Percentiles rank a stretch among this genome's conserved stretches.
phyloP scores from a whole-genome alignment of 1,140 invertebrate genomes.

The Tyrophagus putrescentiae region DNA sequence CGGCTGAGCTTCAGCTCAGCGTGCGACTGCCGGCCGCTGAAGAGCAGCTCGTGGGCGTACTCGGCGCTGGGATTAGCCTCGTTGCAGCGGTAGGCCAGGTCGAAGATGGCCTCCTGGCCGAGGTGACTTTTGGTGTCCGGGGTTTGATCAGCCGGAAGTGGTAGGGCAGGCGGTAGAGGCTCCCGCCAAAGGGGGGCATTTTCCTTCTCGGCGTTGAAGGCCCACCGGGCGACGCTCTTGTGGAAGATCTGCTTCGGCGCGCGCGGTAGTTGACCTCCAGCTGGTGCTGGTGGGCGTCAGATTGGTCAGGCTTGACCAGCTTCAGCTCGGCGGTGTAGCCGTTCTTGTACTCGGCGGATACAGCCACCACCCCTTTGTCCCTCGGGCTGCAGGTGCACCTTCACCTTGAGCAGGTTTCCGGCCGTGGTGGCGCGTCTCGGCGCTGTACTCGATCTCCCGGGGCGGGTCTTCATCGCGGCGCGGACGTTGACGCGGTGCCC shows the following conservation, averaged over 20 bases:
- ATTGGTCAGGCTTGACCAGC: neutral
- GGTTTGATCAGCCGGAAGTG: conserved; percentile 9
- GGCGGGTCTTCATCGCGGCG: neutral
- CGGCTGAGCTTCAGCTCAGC: neutral
- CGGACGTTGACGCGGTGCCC: neutral
- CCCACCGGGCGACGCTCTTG: conserved; percentile 12
- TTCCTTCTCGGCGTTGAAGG: neutral
- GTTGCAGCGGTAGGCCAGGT: neutral
- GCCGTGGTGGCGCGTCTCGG: neutral
- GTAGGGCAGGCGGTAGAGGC: no score
- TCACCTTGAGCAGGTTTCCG: neutral
- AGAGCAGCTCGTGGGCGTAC: conserved; percentile 9
- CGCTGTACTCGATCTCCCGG: neutral
- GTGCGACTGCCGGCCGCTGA: neutral
- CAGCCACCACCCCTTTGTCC: no score
- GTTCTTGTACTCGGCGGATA: no score
- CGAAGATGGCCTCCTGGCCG: conserved; percentile 1
- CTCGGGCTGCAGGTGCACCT: neutral
- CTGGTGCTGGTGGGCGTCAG: neutral
- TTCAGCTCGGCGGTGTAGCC: conserved; percentile 12
- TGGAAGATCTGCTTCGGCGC: neutral
- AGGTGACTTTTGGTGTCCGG: conserved; percentile 12
- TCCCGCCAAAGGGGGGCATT: neutral
- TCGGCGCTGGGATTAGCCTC: neutral
- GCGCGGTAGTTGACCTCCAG: neutral